Base-by-base conservation (phyloP, 2,797 vertebrate species). In the Steatocranus sp. region DNA sequence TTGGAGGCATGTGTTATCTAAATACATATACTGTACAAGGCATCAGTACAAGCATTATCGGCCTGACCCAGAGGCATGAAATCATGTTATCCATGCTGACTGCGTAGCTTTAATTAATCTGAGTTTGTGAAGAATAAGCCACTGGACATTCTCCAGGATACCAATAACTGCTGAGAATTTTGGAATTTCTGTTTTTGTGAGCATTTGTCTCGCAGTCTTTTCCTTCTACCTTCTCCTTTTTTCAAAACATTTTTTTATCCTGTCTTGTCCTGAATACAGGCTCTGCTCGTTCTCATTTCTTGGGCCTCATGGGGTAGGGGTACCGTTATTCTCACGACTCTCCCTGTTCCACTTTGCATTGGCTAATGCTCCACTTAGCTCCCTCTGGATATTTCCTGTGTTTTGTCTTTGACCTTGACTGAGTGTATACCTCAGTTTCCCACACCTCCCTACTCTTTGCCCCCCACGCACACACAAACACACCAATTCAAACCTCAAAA, bases 291-390 rank as follows among this genome's bases (percentile, higher is more conserved):
- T 88, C 93, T 66, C 80, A 20, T 93, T 92, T 91, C 79, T 75
- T 34, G 1, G 17, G 75, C 83, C 92, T 92, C 81, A 1, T 11
- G 74, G 51, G 86, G 75, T 14, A 7, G 20, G 10, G 48, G 25
- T 25, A 8, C 17, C 7, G 9, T 56, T 87, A 88, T 74, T 88
- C 87, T 90, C 81, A 5, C 30, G 11, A 78, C 89, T 79, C 82
- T 80, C 75, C 85, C 81, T 83, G 91, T 66, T 89, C 93, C 79
- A 94, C 88, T 93, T 95, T 85, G 81, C 58, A 61, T 87, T 79
- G 79, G 89, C 79, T 84, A n/a, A 11, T 78, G 88, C 51, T 88
- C 90, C 91, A 91, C 85, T 91, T 90, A 86, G 78, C 27, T 51
- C 78, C 83, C 79, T 34, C 50, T 5, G 78, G 87, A 85, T 50